Conservation (phyloP, 2,113 vertebrate species). For the Megaceryle maxima region DNA sequence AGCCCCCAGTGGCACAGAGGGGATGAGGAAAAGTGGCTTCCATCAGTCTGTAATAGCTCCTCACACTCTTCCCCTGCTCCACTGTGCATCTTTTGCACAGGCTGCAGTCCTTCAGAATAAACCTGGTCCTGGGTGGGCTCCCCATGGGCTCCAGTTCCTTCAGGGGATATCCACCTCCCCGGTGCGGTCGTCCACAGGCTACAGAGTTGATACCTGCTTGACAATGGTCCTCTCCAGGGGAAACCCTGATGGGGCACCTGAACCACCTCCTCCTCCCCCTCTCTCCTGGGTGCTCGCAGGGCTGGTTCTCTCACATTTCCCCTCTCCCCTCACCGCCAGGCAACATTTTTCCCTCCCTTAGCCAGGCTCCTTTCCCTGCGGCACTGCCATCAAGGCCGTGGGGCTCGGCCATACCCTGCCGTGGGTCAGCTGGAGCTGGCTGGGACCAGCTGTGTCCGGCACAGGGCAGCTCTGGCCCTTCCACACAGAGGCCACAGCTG, state of each 20-base stretch:
- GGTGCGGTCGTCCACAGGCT: background rate
- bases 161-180: background rate
- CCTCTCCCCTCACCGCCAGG: no score
- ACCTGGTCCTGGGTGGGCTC: background rate
- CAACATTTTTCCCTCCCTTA: background rate
- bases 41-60: background rate
- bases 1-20: background rate
- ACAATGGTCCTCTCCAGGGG: background rate
- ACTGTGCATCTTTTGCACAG: background rate
- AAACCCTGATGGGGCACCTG: fast-evolving
- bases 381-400: fast-evolving
- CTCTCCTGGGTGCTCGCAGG: fast-evolving
- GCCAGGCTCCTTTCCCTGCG: fast-evolving
- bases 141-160: background rate
- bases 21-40: background rate
- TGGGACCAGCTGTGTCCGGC: background rate
- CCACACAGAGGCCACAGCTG: background rate
- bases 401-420: background rate
- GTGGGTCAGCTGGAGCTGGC: fast-evolving
- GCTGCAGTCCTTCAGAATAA: background rate
- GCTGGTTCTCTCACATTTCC: background rate
- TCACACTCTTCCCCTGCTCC: background rate
- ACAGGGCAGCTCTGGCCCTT: fast-evolving
- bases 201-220: no score
- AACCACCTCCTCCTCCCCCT: no score